phyloP scores from a whole-genome alignment of 2,888 invertebrate species.

The Acrocera orbiculus region DNA sequence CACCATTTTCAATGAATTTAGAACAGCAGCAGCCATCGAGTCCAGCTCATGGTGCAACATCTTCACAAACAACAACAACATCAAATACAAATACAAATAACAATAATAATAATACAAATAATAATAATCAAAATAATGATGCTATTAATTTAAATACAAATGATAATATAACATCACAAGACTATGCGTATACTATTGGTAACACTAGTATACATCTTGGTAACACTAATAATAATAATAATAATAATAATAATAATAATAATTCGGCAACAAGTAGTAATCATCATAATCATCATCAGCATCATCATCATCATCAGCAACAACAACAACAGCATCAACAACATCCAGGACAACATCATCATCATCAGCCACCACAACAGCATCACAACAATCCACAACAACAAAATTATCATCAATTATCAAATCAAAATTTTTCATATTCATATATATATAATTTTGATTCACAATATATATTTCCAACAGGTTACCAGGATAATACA shows the following conservation, averaged over 20 bases:
- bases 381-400: slow-evolving; percentile 22
- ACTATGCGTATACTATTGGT: slow-evolving; percentile 32
- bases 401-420: slow-evolving; percentile 24
- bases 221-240: slow-evolving; percentile 16
- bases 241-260: slow-evolving; percentile 14
- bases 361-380: slow-evolving; percentile 23
- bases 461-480: slow-evolving; percentile 34
- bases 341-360: slow-evolving; percentile 18
- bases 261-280: slow-evolving; percentile 12
- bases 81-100: slow-evolving; percentile 9
- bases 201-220: slow-evolving; percentile 24
- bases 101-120: slow-evolving; percentile 13
- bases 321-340: slow-evolving; percentile 19
- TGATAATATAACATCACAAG: slow-evolving; percentile 26
- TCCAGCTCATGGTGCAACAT: slow-evolving; percentile 30
- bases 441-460: slow-evolving; percentile 37
- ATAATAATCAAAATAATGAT: slow-evolving; percentile 9
- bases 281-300: slow-evolving; percentile 10
- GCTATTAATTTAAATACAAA: slow-evolving; percentile 12
- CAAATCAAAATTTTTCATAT: slow-evolving; percentile 29
- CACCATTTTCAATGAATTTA: slow-evolving; percentile 61
- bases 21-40: slow-evolving; percentile 54
- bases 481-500: slow-evolving; percentile 32
- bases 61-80: slow-evolving; percentile 16
- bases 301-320: slow-evolving; percentile 19